A percentile compares a stretch with the other conserved stretches of the same genome.
phyloP scores from a whole-genome alignment of 1,140 invertebrate genomes.

The Lepidurus couesii region DNA sequence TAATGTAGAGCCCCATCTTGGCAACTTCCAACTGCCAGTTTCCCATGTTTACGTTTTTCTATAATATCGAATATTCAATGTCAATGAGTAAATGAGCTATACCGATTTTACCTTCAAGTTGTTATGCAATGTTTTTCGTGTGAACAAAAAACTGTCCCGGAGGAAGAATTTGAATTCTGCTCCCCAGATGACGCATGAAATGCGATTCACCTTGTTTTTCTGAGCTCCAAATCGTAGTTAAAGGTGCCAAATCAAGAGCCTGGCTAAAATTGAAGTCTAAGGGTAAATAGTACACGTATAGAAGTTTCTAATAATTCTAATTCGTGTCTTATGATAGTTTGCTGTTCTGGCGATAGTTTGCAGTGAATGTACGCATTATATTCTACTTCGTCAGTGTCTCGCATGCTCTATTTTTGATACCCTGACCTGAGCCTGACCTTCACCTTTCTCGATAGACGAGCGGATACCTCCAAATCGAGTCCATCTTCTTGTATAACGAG shows the following conservation, averaged over 20 bases:
- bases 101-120: too few relatives aligned
- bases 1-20: conserved; percentile 76
- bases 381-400: background rate
- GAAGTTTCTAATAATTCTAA: background rate
- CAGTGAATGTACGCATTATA: background rate
- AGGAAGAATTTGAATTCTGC: background rate
- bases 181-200: background rate
- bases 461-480: background rate
- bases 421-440: background rate
- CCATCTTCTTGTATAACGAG: background rate
- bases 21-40: conserved; percentile 71
- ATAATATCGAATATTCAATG: too few relatives aligned
- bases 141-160: background rate
- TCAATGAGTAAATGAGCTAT: too few relatives aligned
- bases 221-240: background rate
- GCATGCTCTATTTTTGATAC: background rate
- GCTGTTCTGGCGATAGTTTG: background rate
- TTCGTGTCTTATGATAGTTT: background rate
- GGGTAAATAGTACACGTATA: background rate
- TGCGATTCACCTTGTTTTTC: background rate
- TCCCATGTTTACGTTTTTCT: conserved; percentile 54
- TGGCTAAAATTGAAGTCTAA: background rate
- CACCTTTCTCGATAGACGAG: background rate
- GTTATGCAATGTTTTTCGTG: too few relatives aligned
- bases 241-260: background rate